Base-by-base conservation (phyloP, 2,888 invertebrate species). In the Orthosia cruda region DNA sequence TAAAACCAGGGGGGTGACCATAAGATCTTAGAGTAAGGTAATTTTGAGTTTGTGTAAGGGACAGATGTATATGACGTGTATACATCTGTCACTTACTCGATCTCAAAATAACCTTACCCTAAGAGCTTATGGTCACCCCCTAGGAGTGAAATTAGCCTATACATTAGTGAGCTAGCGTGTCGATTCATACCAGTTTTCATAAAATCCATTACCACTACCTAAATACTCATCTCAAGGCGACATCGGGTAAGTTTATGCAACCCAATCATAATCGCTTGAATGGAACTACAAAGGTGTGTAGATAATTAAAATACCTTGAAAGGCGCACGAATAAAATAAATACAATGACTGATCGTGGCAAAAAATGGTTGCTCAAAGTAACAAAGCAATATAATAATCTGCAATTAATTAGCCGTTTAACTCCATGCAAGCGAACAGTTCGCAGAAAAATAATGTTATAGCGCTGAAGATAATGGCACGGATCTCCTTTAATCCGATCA, bases 401-500 rank as follows among this genome's bases (percentile, higher is more conserved):
- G 52, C 23, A 62, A 64, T 71, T 58, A 63, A 77, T 77, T 54
- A 77, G 40, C 32, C 52, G 13, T 18, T 59, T 59, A 49, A 26
- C 45, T 45, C 26, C 49, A 71, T 54, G 63, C 58, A 71, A 54
- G 15, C n/a, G 23, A 47, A 47, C 16, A 18, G 49, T 47, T 26
- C 26, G 0, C 16, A 47, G 3, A 47, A 55, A 61, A 77, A 55
- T n/a, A 54, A 71, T 40, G 47, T 40, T 49, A 47, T 61, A 50
- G 45, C 18, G 5, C 9, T 50, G 55, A 52, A 77, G 55, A 78
- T 64, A 77, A 77, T 52, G 58, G 54, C 15, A 65, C 23, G 23
- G n/a, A 52, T 57, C 40, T 54, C 40, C 15, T 73, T 79, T 79
- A 73, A 79, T 72, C 73, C 65, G 77, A 77, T 62, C 61, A 52